Base-by-base conservation (phyloP, 1,140 invertebrate genomes). In the Pogonomyrmex barbatus region DNA sequence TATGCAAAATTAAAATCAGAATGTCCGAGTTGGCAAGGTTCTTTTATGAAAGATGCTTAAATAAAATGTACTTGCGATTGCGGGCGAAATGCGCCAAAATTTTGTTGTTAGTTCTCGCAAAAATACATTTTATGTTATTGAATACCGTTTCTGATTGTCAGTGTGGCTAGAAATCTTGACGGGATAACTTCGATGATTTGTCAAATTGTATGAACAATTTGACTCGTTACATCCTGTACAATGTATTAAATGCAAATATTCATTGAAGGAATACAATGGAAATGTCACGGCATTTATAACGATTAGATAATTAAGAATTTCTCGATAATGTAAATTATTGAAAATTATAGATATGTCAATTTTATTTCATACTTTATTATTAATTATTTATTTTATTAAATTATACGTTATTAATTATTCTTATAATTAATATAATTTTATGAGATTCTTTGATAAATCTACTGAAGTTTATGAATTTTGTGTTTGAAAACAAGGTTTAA, bases 371-470 rank as follows among this genome's bases (percentile, higher is more conserved):
- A 14, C 54, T 60, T 60, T 77, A 8, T 70, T 30, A 70, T 33
- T 71, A 6, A 77, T 60, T 47, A 77, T 77, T 63, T 77, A 77
- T 77, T 77, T 63, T 50, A 24, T 78, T 62, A 45, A 56, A 77
- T 78, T 65, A 65, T 78, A 47, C 45, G 33, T 77, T 47, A 65
- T 78, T 65, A 24, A 17, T 65, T 65, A 47, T 78, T 78, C 24
- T 63, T 33, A 42, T 33, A 54, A 65, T 56, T 70, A 68, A 68
- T 70, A 45, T 45, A 82, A 73, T 8, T 73, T 82, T 33, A 6
- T 33, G 6, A 47, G 45, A 42, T 50, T 10, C 3, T 36, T 50
- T 14, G 8, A 39, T 54, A 36, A 67, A 39, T n/a, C 12, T 36
- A 30, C 12, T 67, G 9, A 52, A 67, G 6, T 52, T 67, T 39